Base-by-base conservation (phyloP, 2,888 invertebrate genomes). In the Drepana falcataria region DNA sequence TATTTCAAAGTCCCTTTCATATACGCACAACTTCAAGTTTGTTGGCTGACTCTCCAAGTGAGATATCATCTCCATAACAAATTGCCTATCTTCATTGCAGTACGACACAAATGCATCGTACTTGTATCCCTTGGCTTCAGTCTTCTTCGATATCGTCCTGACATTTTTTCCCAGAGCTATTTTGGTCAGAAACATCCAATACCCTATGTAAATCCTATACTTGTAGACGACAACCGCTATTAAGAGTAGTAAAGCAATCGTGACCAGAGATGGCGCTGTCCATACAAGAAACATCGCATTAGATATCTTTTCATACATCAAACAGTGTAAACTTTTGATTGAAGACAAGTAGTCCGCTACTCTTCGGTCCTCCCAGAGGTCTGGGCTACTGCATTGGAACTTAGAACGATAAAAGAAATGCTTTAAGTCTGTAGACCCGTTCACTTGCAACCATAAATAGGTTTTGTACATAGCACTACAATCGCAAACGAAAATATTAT, bases 1-100 rank as follows among this genome's bases (percentile, higher is more conserved):
- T 56, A 93, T 92, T 68, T 93, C 91, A 61, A 94, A 94, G 75
- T 95, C 95, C 59, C 94, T 83, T 69, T 95, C 95, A 67, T 94
- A 94, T 37, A 95, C 92, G 73, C 95, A 95, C 47, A 95, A 78
- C 64, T 92, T 93, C 33, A 93, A 89, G 68, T 85, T 90, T 0
- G 94, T 93, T 33, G 92, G 87, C 48, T 91, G 83, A 35, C 85
- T 90, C 75, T 95, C 95, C 55, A 95, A 73, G 71, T 93, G 92
- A 3, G 87, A 79, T 47, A 93, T 92, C 73, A 95, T 81, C 52
- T 92, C 87, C 33, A 92, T 79, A 3, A 95, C 93, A 69, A 94
- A 94, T 40, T 92, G 91, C 60, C 93, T 83, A 59, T 93, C 93
- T 65, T 93, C 93, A 64, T 85, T 92, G 64, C 93, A 92, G 62